Base-by-base conservation (phyloP, 1,140 invertebrate genomes). In the Globodera ellingtonae region DNA sequence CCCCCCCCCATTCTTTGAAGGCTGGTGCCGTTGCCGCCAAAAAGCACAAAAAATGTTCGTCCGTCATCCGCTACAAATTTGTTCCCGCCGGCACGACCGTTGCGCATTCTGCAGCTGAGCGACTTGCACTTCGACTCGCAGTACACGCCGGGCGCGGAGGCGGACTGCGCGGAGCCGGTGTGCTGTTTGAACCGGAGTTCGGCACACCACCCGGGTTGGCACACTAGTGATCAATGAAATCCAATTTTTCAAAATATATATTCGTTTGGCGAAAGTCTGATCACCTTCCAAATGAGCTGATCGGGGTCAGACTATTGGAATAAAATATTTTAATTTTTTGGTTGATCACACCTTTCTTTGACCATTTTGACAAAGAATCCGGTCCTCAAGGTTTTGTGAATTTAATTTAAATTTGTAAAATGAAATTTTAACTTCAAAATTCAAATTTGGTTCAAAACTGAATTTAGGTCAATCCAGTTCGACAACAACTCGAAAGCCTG, bases 51-150 rank as follows among this genome's bases (percentile, higher is more conserved):
- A 50, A 59, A 59, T 18, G 46, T 50, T 24, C 24, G 24, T 24
- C 24, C 24, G 24, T 24, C 1, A 24, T 24, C 24, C 24, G 24
- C 24, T 24, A 7, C 35, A 21, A 67, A 47, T 70, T 70, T 47
- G 21, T n/a, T 67, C 46, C 59, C 50, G 15, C 56, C 56, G 18
- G 56, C 56, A 62, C 56, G 56, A 15, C 75, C 75, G 15, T n/a
- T 77, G 50, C 75, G 75, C 48, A 77, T 91, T 59, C 84, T 91
- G 15, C 91, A 91, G 70, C 74, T 91, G 35, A 89, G 90, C 15
- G 91, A 91, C 84, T 87, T 91, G 21, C 91, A 91, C 83, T 78
- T 91, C 73, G 91, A 91, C 79, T 75, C 82, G 15, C 71, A 85
- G 48, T 91, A 81, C 47, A 18, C 59, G 35, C 24, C 62, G 21